Base-by-base conservation (phyloP, 2,797 vertebrate genomes). In the Syndactyla subalaris region DNA sequence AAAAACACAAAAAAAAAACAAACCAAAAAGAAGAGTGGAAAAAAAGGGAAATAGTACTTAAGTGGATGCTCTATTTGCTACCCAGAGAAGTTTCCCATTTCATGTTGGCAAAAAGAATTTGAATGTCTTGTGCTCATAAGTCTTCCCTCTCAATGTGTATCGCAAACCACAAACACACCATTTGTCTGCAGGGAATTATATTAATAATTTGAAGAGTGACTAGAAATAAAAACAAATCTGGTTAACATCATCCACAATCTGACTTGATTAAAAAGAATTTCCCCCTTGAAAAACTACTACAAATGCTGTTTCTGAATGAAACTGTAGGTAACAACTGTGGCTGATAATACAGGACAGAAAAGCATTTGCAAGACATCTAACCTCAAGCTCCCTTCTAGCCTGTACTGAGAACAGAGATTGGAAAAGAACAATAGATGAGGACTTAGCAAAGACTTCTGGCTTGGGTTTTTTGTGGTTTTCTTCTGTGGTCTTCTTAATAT, bases 221-320 rank as follows among this genome's bases (percentile, higher is more conserved):
- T 90, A 45, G 85, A 75, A 88, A 68, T 77, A 54, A 96, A 92
- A 95, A 9, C 78, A 91, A 82, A 95, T 92, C 91, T 93, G 74
- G 48, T 91, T 91, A 92, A 73, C 73, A 65, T 92, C 54, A 83
- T 80, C 63, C 49, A 32, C 11, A 6, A 93, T 34, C 74, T 62
- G 54, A 93, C 57, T 90, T 95, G 81, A 89, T 87, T 84, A 90
- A 95, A 87, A 93, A 84, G 32, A 55, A 73, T 93, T 85, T 88
- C 17, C 29, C 27, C 52, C 34, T 86, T 81, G 58, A 85, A 96
- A 92, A 85, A 38, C 27, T 43, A 12, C 29, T 87, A 61, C 74
- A 82, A 46, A 48, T 71, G n/a, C 30, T 32, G 32, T 81, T 95
- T 94, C 79, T 81, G 68, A 88, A 79, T 82, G 92, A 66, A 88